Base-by-base conservation (phyloP, 2,888 invertebrate species). In the Sussaba pulchella region DNA sequence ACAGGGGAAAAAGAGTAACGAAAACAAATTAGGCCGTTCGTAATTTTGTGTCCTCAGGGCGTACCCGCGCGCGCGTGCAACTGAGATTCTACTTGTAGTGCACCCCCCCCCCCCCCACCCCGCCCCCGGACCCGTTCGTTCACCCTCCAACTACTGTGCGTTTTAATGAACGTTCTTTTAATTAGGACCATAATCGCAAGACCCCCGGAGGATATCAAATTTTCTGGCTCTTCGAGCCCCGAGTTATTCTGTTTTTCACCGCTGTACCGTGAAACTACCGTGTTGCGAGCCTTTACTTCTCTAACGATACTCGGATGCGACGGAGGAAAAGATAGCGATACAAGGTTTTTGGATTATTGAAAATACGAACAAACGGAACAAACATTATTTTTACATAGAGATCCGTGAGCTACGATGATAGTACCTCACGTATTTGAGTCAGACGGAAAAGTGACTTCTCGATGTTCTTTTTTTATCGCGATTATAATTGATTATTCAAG, bases 131-230 rank as follows among this genome's bases (percentile, higher is more conserved):
- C 31, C 31, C 31, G n/a, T n/a, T 31, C 31, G 31, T 6, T 31
- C 31, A 5, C 31, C 4, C 4, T 6, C 31, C 31, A 5, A 31
- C 31, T 2, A 31, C n/a, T 66, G 71, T 67, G 61, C 61, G 70
- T 87, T 89, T 87, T 87, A 87, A 88, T 86, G 86, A 88, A 88
- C 87, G 86, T 83, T 86, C 85, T 87, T 87, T 88, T 87, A 89
- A 89, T 89, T 89, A 89, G 85, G 85, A 83, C 81, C 85, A 84
- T 88, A 86, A 87, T 87, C 85, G 85, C 83, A 83, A 85, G 69
- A 70, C 78, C 78, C 54, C 64, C 52, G n/a, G 80, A 79, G 78
- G 59, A 70, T 76, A 79, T 79, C 71, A 70, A 71, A 80, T 70
- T 82, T 74, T 63, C 64, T 61, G 70, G 50, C 63, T 79, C 54